These are phyloP conservation scores for Stenodera caucasica DNA, from an alignment of 2,888 invertebrate genomes.

Conservation along the genomic window DNA sequence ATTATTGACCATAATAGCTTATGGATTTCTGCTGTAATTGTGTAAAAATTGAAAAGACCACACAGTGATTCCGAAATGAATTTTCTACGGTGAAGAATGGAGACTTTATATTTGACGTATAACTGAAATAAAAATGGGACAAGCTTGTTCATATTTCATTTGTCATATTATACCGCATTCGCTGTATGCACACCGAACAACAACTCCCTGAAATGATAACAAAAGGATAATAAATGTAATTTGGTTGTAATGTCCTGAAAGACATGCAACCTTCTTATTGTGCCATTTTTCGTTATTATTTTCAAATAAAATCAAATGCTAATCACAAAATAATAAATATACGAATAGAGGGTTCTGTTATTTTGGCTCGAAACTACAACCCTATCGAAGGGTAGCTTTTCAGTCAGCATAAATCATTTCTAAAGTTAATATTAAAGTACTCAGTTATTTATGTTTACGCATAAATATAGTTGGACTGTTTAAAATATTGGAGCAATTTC, in stretches of 20 bases:
- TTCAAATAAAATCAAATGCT: neutral
- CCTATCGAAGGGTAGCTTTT: slow-evolving; percentile 8
- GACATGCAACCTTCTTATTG: slow-evolving; percentile 10
- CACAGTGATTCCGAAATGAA: neutral
- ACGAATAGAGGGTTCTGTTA: too few relatives aligned
- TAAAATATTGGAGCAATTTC: slow-evolving; percentile 38
- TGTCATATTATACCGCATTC: slow-evolving; percentile 1
- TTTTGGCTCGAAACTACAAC: too few relatives aligned
- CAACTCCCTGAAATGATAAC: slow-evolving; percentile 16
- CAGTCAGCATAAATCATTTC: slow-evolving; percentile 38
- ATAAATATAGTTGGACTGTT: slow-evolving; percentile 41
- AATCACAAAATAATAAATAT: neutral
- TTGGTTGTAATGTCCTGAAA: slow-evolving; percentile 15
- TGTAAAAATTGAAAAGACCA: neutral
- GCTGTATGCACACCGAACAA: neutral
- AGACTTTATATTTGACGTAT: neutral
- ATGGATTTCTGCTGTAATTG: neutral
- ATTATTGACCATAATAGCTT: neutral
- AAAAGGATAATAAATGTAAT: slow-evolving; percentile 22
- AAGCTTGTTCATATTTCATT: slow-evolving; percentile 21
- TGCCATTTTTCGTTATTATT: neutral
- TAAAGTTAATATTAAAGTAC: slow-evolving; percentile 44
- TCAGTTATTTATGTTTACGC: slow-evolving; percentile 44
- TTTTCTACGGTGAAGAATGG: neutral
- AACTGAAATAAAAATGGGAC: neutral